A percentile compares a stretch with the other conserved stretches of the same genome.
phyloP scores from a whole-genome alignment of 2,797 vertebrate genomes.

The Betta splendens region DNA sequence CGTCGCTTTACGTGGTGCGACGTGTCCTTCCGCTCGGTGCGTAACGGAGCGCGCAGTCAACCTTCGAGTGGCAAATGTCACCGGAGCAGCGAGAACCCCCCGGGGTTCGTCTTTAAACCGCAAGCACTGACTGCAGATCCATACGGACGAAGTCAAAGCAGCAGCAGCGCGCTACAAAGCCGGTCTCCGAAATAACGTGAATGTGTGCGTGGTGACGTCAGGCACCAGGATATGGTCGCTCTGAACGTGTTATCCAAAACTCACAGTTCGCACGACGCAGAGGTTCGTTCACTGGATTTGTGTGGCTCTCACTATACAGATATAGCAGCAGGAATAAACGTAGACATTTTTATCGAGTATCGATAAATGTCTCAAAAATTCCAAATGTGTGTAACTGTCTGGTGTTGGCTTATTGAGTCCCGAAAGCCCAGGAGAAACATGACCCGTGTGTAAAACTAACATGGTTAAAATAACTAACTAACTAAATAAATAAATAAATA shows the following conservation, averaged over 20 bases:
- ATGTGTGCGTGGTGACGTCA: conserved; percentile 82
- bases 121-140: not conserved
- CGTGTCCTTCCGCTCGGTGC: conserved; percentile 50
- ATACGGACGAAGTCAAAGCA: conserved; percentile 28
- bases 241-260: conserved; percentile 47
- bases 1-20: conserved; percentile 69
- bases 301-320: too few species aligned
- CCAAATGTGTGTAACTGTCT: too few species aligned
- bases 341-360: too few species aligned
- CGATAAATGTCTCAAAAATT: too few species aligned
- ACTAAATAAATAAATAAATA: too few species aligned
- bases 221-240: conserved; percentile 65
- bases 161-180: conserved; percentile 2
- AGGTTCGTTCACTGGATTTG: conserved; percentile 1
- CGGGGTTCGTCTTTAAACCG: not conserved
- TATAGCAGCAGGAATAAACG: too few species aligned
- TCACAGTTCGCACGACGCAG: conserved; percentile 7
- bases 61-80: conserved; percentile 33
- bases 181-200: conserved; percentile 55
- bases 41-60: conserved; percentile 40
- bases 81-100: not conserved
- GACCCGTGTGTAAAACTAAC: too few species aligned
- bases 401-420: too few species aligned
- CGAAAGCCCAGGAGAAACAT: too few species aligned
- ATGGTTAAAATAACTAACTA: too few species aligned